A percentile compares a stretch with the other conserved stretches of the same genome.
Evolutionary conservation across 2,888 invertebrate species (phyloP).

Genomic region (Rhogogaster chlorosoma): DNA sequence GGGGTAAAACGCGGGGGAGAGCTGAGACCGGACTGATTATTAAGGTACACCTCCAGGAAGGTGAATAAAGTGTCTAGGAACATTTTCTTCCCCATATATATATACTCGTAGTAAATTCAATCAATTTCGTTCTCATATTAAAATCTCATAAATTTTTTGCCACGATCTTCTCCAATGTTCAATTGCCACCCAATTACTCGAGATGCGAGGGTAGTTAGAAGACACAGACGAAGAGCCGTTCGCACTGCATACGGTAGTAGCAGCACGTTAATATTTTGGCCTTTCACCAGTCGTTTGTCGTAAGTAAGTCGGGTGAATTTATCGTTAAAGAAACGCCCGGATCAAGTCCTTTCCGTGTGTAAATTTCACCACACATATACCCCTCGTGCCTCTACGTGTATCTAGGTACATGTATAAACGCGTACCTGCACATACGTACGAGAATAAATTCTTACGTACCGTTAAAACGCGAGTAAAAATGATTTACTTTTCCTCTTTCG

Average conservation of each 20-base stretch:
- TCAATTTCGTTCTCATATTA: neutral
- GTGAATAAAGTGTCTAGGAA: neutral
- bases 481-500: neutral
- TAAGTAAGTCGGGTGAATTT: slow-evolving; percentile 10
- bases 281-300: slow-evolving; percentile 21
- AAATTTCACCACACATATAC: neutral
- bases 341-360: neutral
- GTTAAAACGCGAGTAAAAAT: neutral
- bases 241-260: neutral
- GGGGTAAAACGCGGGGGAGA: slow-evolving; percentile 28
- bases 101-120: neutral
- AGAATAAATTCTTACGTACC: neutral
- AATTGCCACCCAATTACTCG: neutral
- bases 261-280: neutral
- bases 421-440: neutral
- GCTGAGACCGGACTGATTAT: neutral
- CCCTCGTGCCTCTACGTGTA: neutral
- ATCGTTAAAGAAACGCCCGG: slow-evolving; percentile 30
- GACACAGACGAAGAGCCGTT: neutral
- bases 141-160: neutral
- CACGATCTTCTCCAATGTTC: neutral
- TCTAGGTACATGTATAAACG: neutral
- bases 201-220: neutral
- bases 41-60: neutral
- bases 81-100: neutral